phyloP scores from a whole-genome alignment of 2,113 vertebrate species.

The Heterotis niloticus region DNA sequence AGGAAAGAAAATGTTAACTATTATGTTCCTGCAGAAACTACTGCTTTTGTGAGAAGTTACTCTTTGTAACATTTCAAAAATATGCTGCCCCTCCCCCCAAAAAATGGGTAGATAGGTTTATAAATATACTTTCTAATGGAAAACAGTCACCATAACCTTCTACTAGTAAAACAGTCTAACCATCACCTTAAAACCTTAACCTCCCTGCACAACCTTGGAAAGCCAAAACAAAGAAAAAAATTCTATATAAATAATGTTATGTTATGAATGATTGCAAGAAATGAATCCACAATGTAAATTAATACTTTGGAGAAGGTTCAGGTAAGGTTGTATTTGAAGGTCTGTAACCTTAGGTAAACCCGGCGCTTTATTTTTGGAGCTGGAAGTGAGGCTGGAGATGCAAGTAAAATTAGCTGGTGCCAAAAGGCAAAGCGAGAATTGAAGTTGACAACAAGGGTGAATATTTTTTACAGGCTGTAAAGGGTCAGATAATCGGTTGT shows the following conservation, averaged over 20 bases:
- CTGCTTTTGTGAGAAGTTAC: background rate
- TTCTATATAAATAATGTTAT: background rate
- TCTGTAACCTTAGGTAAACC: conserved; percentile 1
- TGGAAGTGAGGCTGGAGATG: conserved; percentile 4
- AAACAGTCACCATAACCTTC: too few species aligned
- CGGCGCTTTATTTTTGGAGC: conserved; percentile 13
- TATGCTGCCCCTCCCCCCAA: too few species aligned
- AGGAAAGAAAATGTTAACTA: too few species aligned
- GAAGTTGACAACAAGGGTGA: conserved; percentile 16
- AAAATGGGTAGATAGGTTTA: too few species aligned
- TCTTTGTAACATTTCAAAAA: background rate
- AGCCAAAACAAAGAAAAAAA: too few species aligned
- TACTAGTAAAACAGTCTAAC: too few species aligned
- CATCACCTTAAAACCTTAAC: too few species aligned
- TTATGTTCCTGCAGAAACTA: background rate
- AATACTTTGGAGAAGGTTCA: background rate
- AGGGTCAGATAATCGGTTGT: conserved; percentile 17
- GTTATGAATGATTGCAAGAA: background rate
- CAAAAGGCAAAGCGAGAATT: background rate
- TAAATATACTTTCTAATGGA: too few species aligned
- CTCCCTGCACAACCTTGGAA: too few species aligned
- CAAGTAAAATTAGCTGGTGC: conserved; percentile 10
- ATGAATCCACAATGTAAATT: background rate
- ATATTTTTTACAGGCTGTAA: conserved; percentile 13
- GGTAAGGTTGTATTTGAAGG: background rate